Evolutionary conservation across 2,113 vertebrate genomes (phyloP), one percentile per base, ranked within the genome.

Genomic region (Saguinus imperator): DNA sequence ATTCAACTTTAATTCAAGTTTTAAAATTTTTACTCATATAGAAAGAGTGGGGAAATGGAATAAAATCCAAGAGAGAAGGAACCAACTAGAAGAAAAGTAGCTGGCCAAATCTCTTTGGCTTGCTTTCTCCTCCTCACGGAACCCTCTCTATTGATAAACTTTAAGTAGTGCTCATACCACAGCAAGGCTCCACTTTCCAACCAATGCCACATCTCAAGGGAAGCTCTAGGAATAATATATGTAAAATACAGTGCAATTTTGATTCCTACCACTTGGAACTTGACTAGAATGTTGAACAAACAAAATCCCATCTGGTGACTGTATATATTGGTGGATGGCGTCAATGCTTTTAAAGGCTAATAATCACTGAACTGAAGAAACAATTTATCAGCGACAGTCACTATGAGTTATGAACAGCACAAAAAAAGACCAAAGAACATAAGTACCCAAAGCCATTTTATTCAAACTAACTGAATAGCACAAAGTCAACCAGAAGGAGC

Each of bases 391-490:
- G 75, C 23, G 92, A 96, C 16, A 23, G 45, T 85, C 64, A 77
- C 64, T 55, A 5, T 40, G 32, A 48, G 37, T 37, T 75, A 86
- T 8, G 29, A 29, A 87, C 6, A 80, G 43, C 27, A 77, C 48
- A 50, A 8, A 25, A 86, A 86, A 93, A 43, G 18, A 50, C 32
- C 55, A 80, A 87, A 96, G 57, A 58, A 76, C 25, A 88, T 85
- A 35, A 95, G 76, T 45, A 80, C 52, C 61, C 43, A 88, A 76
- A 75, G 18, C 5, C 57, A 86, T 43, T 82, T 66, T 85, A 77
- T 76, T 29, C 8, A 87, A 96, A 95, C 43, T 92, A 82, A 89
- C 75, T 45, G 77, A n/a, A 72, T 64, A 21, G 21, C 50, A 93
- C 57, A 61, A 29, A 84, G 35, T 66, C 83, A 91, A 89, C 61